Base-by-base conservation (phyloP, 2,797 vertebrate genomes). In the Protosalanx chinensis region DNA sequence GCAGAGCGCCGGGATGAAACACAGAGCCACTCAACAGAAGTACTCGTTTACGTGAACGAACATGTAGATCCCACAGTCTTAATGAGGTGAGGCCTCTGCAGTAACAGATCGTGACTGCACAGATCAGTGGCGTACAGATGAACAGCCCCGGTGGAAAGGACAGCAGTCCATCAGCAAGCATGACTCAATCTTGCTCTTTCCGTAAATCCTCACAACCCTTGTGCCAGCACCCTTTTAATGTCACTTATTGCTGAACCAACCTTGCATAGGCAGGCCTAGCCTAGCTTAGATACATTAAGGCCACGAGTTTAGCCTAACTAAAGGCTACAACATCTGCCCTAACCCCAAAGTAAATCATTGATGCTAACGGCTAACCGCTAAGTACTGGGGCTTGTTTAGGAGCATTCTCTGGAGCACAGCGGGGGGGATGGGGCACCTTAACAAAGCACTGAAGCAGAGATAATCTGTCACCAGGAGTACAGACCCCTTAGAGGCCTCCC, bases 401-500 rank as follows among this genome's bases (percentile, higher is more conserved):
- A 20, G 13, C n/a, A 13, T 65, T 41, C 63, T 12, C 68, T 53
- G 4, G 1, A 13, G 49, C 27, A 27, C 23, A 27, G 23, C 23
- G 23, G 57, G 30, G 27, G 4, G 62, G 60, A 57, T 33, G 60
- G 64, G 79, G 53, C 78, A 81, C 68, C 80, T 79, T 58, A 72
- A 79, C 66, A 56, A 73, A 72, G 80, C 63, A 68, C 49, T 64
- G 79, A 79, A 72, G 83, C 72, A 29, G 65, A 82, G 69, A 82
- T 84, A 83, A 88, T 87, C 82, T 85, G 76, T 76, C 74, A 67
- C 76, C 7, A 65, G 72, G 76, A 29, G 23, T 27, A 81, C 76
- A 51, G 68, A 84, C 80, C 73, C 80, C 75, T 72, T 58, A 63
- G 64, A 60, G 30, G 65, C 70, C 41, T 56, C 65, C 7, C 46